Evolutionary conservation across 2,888 invertebrate species (phyloP).

Genomic region (Lissocephala sabroskyi): DNA sequence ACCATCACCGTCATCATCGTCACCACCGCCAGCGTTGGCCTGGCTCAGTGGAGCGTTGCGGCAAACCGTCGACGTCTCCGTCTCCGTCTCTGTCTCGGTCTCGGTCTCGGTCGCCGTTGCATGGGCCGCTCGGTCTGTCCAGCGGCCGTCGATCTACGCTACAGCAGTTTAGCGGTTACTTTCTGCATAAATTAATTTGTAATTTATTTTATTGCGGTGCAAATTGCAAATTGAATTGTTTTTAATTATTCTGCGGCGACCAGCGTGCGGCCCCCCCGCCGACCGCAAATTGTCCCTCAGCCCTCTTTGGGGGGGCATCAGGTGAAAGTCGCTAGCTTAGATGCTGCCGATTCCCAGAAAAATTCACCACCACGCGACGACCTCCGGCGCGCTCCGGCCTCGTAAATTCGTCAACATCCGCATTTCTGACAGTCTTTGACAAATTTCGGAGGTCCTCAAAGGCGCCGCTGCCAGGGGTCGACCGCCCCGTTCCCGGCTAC

Average conservation of each 20-base stretch:
- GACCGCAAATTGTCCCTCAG: constrained; percentile 18
- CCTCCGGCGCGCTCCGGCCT: constrained; percentile 2
- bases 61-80: too few relatives aligned
- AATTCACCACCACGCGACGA: not conserved
- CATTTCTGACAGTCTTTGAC: constrained; percentile 52
- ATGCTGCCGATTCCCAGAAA: not conserved
- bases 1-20: too few relatives aligned
- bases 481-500: constrained; percentile 3
- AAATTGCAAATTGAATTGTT: constrained; percentile 68
- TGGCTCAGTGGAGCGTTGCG: too few relatives aligned
- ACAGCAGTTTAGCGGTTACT: constrained; percentile 50
- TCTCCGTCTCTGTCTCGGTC: too few relatives aligned
- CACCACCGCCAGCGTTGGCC: too few relatives aligned
- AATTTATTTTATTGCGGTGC: constrained; percentile 61
- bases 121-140: constrained; percentile 5
- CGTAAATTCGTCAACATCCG: constrained; percentile 37
- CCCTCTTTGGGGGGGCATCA: constrained; percentile 1
- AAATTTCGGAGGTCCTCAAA: constrained; percentile 46
- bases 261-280: constrained; percentile 5
- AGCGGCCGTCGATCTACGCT: constrained; percentile 24
- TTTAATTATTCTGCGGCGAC: constrained; percentile 33
- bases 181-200: constrained; percentile 66
- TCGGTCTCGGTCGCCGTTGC: too few relatives aligned
- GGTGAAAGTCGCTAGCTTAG: not conserved
- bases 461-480: constrained; percentile 25